These are phyloP conservation scores for Atherinomorus stipes DNA, from an alignment of 2,113 vertebrate genomes.

Conservation along the genomic window DNA sequence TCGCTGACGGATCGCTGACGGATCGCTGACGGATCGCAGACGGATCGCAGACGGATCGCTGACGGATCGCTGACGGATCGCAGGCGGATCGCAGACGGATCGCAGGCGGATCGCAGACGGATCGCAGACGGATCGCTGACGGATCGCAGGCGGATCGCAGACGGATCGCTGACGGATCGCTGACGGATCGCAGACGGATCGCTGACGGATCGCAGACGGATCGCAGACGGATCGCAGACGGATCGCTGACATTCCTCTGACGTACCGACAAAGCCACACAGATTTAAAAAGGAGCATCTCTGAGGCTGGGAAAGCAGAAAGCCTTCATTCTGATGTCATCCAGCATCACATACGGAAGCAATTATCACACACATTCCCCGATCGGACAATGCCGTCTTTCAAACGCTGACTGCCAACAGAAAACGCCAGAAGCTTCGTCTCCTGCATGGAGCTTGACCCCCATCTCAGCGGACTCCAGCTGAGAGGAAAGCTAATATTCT, in stretches of 20 bases:
- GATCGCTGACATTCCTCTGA: slow-evolving; percentile 2
- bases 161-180: not conserved
- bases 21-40: not conserved
- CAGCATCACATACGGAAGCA: slow-evolving; percentile 17
- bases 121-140: not conserved
- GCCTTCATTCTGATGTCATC: slow-evolving; percentile 25
- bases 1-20: too few species aligned
- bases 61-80: too few species aligned
- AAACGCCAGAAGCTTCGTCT: slow-evolving; percentile 43
- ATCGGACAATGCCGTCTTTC: slow-evolving; percentile 40
- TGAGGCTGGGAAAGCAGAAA: slow-evolving; percentile 13
- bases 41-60: not conserved
- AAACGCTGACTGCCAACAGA: slow-evolving; percentile 37
- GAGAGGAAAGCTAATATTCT: slow-evolving; percentile 68
- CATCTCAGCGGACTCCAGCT: slow-evolving; percentile 46
- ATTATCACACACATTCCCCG: slow-evolving; percentile 32
- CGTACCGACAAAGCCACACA: not conserved
- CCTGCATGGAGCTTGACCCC: slow-evolving; percentile 54
- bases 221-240: too few species aligned
- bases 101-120: not conserved
- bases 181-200: not conserved
- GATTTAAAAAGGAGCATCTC: slow-evolving; percentile 17
- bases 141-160: too few species aligned
- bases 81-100: not conserved
- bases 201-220: too few species aligned